Base-by-base conservation (phyloP, 2,888 invertebrate genomes). In the Pyrrhia umbra region DNA sequence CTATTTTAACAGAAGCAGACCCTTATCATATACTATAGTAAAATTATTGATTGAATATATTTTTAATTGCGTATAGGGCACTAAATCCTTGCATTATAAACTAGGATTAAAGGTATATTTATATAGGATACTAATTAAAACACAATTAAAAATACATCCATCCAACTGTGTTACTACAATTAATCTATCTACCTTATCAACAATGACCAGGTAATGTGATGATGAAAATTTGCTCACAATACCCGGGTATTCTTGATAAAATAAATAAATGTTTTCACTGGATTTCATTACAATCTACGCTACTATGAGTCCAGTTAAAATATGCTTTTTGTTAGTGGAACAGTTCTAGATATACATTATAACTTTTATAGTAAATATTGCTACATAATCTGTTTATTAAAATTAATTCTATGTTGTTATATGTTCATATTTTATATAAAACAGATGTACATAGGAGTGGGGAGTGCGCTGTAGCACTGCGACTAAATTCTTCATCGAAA, bases 311-410 rank as follows among this genome's bases (percentile, higher is more conserved):
- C 49, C 67, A 51, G 52, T 65, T 65, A 62, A 62, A 62, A 61
- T 67, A 66, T 68, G 34, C 45, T 27, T 58, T 68, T 65, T 60
- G 54, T 80, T 70, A 80, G 81, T 81, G 81, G 81, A 81, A 80
- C 81, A 81, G 80, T 59, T 43, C 75, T 77, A 79, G 51, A 73
- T 66, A 70, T 78, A 80, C 67, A 70, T 73, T 73, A 69, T 60
- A 79, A 75, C 62, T 50, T 72, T 71, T 67, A 64, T 71, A 76
- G 81, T 69, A 71, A 68, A 80, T 74, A 75, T 79, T 72, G 73
- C 69, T 79, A 80, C 68, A 68, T 70, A 56, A 68, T 71, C 52
- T 64, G 63, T 62, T 37, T 30, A 58, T 47, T 74, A 54, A 70
- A 75, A 77, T 79, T 79, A 77, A 77, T 73, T 77, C 69, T 71